Evolutionary conservation across 2,888 invertebrate species (phyloP).

Genomic region (Drosophila kambysellisi): DNA sequence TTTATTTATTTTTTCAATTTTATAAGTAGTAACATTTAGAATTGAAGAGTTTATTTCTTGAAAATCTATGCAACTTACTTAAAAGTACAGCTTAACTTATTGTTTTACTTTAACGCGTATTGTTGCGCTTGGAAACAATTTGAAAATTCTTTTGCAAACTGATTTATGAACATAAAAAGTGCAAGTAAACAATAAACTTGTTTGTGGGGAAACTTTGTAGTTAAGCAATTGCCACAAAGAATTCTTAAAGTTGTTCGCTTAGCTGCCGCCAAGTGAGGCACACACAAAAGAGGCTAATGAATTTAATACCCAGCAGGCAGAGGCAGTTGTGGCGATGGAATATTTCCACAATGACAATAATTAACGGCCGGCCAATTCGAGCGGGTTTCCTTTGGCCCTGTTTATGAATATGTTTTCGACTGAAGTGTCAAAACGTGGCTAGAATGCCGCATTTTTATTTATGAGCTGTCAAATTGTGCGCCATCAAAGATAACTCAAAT

Average conservation of each 20-base stretch:
- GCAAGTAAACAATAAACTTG: neutral
- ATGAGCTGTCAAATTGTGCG: slow-evolving; percentile 69
- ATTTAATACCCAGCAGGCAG: slow-evolving; percentile 39
- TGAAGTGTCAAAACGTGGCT: neutral
- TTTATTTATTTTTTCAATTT: no score
- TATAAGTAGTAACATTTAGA: no score
- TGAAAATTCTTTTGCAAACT: neutral
- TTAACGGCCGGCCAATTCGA: slow-evolving; percentile 27
- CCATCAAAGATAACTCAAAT: slow-evolving; percentile 58
- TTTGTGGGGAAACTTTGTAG: neutral
- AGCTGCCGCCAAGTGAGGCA: neutral
- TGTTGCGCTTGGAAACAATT: neutral
- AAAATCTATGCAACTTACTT: neutral
- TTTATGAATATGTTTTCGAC: slow-evolving; percentile 9
- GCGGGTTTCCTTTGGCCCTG: slow-evolving; percentile 12
- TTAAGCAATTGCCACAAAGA: neutral
- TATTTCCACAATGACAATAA: slow-evolving; percentile 33
- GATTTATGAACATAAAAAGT: neutral
- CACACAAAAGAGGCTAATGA: slow-evolving; percentile 35
- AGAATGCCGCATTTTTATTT: slow-evolving; percentile 53
- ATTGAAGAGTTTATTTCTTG: neutral
- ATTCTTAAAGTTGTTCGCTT: neutral
- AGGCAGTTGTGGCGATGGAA: neutral
- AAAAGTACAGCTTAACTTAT: neutral
- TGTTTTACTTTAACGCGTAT: neutral